These are phyloP conservation scores for Coptodon bakossiorum DNA, from an alignment of 2,113 vertebrate genomes.

Conservation along the genomic window DNA sequence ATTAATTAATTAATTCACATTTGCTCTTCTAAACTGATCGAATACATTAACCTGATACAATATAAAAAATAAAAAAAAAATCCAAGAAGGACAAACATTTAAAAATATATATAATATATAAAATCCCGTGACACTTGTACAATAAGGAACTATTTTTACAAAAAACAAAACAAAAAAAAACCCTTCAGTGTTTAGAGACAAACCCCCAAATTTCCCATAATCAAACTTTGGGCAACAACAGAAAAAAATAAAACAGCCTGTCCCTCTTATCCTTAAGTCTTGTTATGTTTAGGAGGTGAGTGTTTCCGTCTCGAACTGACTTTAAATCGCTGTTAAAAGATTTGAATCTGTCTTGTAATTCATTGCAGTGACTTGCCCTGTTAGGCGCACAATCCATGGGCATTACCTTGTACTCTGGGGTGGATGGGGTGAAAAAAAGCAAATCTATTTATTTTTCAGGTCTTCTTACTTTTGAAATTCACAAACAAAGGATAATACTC, in stretches of 20 bases:
- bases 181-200: background rate
- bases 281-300: background rate
- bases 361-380: too few relatives aligned
- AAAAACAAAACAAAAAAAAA: background rate
- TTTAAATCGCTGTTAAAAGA: too few relatives aligned
- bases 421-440: too few relatives aligned
- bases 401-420: too few relatives aligned
- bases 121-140: background rate
- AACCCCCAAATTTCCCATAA: rapidly evolving
- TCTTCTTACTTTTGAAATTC: too few relatives aligned
- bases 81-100: too few relatives aligned
- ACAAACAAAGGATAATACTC: too few relatives aligned
- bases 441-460: too few relatives aligned
- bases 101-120: too few relatives aligned
- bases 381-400: too few relatives aligned
- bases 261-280: background rate
- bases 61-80: background rate
- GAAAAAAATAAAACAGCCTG: background rate
- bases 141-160: background rate
- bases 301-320: too few relatives aligned
- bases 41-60: background rate
- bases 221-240: background rate
- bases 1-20: background rate
- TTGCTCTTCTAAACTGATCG: background rate
- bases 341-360: too few relatives aligned